These are phyloP conservation scores for Columbina picui DNA, from an alignment of 2,113 vertebrate species.

Conservation along the genomic window DNA sequence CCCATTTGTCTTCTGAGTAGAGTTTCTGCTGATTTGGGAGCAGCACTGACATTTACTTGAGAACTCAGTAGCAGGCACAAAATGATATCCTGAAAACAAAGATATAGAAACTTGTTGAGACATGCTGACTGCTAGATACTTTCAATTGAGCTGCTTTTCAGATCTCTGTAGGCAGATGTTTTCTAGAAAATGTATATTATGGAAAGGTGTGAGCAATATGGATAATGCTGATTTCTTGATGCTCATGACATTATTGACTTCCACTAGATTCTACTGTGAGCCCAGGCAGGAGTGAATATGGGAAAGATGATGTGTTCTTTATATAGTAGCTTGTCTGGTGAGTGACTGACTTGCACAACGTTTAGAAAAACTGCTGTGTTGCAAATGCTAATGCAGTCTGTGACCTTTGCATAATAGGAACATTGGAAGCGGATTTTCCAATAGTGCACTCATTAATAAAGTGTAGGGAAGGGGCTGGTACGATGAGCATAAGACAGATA, in stretches of 20 bases:
- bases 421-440: not conserved
- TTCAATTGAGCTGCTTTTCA: not conserved
- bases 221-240: not conserved
- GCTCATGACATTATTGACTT: not conserved
- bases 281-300: not conserved
- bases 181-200: not conserved
- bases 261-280: not conserved
- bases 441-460: slow-evolving; percentile 25
- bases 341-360: not conserved
- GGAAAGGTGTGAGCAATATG: not conserved
- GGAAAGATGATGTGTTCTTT: not conserved
- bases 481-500: not conserved
- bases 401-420: slow-evolving; percentile 61
- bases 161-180: not conserved
- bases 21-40: slow-evolving; percentile 10
- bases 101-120: not conserved
- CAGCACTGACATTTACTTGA: slow-evolving; percentile 5
- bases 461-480: not conserved
- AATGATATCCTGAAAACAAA: slow-evolving; percentile 8
- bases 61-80: not conserved
- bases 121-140: not conserved
- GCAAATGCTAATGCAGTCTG: slow-evolving; percentile 61
- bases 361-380: not conserved
- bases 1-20: not conserved
- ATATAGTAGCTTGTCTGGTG: not conserved